Conservation (phyloP, 1,140 invertebrate genomes). For the Drosophila teissieri region DNA sequence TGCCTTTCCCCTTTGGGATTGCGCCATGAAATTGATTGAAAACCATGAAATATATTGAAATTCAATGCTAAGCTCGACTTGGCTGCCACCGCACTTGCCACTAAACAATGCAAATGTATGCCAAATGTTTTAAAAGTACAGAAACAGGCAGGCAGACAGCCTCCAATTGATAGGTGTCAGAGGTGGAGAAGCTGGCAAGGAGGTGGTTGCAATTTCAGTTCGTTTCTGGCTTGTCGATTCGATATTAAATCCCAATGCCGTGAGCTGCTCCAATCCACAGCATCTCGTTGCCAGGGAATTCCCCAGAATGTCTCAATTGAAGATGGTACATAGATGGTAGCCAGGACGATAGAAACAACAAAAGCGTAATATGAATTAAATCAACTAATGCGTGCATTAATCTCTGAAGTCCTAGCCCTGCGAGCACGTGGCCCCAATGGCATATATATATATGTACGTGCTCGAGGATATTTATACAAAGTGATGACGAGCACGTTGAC, state of each 20-base stretch:
- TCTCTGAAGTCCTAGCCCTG: constrained; percentile 73
- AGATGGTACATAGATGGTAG: constrained; percentile 23
- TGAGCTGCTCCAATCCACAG: constrained; percentile 21
- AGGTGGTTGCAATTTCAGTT: constrained; percentile 18
- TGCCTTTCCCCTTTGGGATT: constrained; percentile 41
- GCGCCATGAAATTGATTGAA: constrained; percentile 78
- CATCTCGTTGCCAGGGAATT: constrained; percentile 67
- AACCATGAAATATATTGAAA: constrained; percentile 81
- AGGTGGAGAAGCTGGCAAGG: neutral
- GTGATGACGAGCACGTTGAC: constrained; percentile 74
- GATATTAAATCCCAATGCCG: constrained; percentile 46
- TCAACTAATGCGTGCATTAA: constrained; percentile 84
- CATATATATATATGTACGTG: constrained; percentile 60
- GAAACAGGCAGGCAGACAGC: constrained; percentile 28
- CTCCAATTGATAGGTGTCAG: constrained; percentile 23
- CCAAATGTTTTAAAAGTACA: constrained; percentile 43
- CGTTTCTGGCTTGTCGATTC: constrained; percentile 21
- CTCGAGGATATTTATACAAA: constrained; percentile 84
- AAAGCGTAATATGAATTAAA: constrained; percentile 81
- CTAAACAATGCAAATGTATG: constrained; percentile 54
- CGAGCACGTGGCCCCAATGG: constrained; percentile 76
- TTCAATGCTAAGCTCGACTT: constrained; percentile 61
- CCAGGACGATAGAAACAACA: constrained; percentile 48
- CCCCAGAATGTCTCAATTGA: constrained; percentile 80
- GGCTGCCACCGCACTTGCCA: neutral